Conservation (phyloP, 1,140 invertebrate genomes). For the Aleiodes sp. region DNA sequence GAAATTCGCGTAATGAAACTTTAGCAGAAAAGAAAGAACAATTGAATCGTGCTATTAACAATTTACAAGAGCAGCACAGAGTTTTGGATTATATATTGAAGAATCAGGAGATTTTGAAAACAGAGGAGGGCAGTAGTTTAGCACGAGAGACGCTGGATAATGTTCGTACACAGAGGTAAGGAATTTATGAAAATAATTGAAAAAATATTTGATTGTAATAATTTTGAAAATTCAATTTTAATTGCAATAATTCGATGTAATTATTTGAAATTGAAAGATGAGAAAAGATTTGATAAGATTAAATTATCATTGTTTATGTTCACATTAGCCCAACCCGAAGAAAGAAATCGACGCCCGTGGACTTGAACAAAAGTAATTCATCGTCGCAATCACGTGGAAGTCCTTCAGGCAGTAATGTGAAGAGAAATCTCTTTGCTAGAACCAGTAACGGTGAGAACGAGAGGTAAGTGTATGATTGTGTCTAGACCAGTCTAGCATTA, state of each 20-base stretch:
- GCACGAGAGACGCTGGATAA: conserved; percentile 41
- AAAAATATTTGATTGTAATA: no score
- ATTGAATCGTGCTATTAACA: conserved; percentile 52
- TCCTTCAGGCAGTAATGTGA: conserved; percentile 24
- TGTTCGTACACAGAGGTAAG: conserved; percentile 5
- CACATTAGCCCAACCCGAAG: neutral
- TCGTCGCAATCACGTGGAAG: conserved; percentile 18
- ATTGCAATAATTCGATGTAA: no score
- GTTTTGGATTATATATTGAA: conserved; percentile 53
- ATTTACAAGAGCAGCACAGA: conserved; percentile 53
- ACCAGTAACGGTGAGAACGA: conserved; percentile 33
- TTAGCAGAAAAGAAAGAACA: conserved; percentile 46
- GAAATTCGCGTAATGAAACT: neutral
- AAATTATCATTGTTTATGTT: neutral
- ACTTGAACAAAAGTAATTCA: conserved; percentile 24
- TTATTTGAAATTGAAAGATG: neutral
- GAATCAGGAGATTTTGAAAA: conserved; percentile 50
- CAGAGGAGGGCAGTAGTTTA: conserved; percentile 41
- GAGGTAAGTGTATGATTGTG: conserved; percentile 34
- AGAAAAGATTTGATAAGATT: no score
- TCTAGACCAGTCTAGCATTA: conserved; percentile 4
- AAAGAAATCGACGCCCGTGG: neutral
- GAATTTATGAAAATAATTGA: neutral
- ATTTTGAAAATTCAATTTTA: neutral
- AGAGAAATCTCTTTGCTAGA: conserved; percentile 34